These are phyloP conservation scores for Bubo scandiacus DNA, from an alignment of 2,113 vertebrate species.

Conservation along the genomic window DNA sequence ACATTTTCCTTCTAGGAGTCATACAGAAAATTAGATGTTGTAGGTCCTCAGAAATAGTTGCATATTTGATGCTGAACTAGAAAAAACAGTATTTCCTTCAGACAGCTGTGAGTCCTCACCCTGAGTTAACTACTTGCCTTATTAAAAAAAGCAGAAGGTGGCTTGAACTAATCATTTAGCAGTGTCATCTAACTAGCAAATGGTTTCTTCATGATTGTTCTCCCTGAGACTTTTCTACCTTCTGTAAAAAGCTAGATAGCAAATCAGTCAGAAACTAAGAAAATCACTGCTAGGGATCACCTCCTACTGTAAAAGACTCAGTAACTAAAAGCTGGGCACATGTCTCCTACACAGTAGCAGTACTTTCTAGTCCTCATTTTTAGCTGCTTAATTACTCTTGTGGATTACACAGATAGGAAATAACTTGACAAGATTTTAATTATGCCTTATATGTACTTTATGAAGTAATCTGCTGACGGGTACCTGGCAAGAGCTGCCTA, in stretches of 20 bases:
- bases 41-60: background rate
- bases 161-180: background rate
- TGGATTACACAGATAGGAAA: background rate
- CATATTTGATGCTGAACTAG: background rate
- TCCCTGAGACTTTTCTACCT: background rate
- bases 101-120: background rate
- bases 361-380: background rate
- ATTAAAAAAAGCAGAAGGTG: background rate
- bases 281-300: background rate
- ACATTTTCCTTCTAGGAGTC: background rate
- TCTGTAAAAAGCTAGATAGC: background rate
- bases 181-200: background rate
- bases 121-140: background rate
- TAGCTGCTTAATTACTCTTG: background rate
- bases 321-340: background rate
- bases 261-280: background rate
- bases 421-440: background rate
- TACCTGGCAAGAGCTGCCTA: background rate
- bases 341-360: background rate
- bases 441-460: background rate
- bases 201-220: background rate
- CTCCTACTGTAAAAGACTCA: background rate
- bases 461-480: background rate
- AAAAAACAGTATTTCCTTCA: background rate
- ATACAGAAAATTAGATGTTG: background rate